phyloP scores from a whole-genome alignment of 2,113 vertebrate genomes.

The Aleadryas rufinucha region DNA sequence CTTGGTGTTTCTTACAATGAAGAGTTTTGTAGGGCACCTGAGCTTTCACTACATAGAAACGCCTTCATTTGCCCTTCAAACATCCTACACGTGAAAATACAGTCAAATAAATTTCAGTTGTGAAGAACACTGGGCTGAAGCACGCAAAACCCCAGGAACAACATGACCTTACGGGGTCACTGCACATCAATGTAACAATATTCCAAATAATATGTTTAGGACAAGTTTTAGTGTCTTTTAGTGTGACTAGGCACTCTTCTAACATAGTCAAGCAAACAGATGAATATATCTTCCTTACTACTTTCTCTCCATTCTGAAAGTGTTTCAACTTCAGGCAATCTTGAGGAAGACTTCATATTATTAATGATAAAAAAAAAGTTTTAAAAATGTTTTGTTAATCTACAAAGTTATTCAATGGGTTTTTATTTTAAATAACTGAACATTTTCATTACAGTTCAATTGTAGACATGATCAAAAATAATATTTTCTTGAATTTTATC shows the following conservation, averaged over 20 bases:
- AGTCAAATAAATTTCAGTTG: neutral
- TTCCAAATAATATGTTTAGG: neutral
- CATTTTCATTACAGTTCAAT: neutral
- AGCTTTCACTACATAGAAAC: neutral
- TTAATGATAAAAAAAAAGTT: neutral
- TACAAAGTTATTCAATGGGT: neutral
- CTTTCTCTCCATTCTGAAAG: neutral
- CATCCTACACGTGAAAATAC: neutral
- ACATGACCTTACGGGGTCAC: neutral
- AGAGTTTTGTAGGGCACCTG: neutral
- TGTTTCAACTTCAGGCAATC: neutral
- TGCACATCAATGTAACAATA: neutral
- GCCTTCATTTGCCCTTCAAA: neutral
- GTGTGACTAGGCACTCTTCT: neutral
- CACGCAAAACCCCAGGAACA: neutral
- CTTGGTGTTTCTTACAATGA: neutral
- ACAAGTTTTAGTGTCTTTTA: neutral
- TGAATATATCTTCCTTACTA: neutral
- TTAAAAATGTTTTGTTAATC: neutral
- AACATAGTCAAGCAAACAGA: neutral
- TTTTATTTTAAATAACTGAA: neutral
- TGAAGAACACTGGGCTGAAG: neutral
- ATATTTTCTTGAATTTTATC: neutral
- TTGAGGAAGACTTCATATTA: neutral
- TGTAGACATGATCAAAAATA: neutral